These are phyloP conservation scores for Ctena decussata DNA, from an alignment of 2,888 invertebrate species.

Conservation along the genomic window DNA sequence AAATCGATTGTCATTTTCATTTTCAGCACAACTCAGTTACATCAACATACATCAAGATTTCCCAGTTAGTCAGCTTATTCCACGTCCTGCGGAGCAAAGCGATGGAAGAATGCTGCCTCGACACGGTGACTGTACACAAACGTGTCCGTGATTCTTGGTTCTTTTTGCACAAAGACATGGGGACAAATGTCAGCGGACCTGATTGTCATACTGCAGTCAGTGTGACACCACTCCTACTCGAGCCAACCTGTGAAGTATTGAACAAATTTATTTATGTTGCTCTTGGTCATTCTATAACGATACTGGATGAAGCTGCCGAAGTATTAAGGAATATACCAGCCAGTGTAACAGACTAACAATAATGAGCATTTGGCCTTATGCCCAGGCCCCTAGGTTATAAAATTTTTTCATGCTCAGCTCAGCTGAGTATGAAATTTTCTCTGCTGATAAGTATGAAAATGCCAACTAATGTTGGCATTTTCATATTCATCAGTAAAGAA, in stretches of 20 bases:
- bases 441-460: too few species aligned
- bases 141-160: neutral
- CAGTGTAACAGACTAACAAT: too few species aligned
- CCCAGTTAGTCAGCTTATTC: neutral
- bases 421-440: too few species aligned
- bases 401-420: too few species aligned
- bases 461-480: too few species aligned
- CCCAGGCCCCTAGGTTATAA: too few species aligned
- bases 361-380: too few species aligned
- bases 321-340: too few species aligned
- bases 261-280: neutral
- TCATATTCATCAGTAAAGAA: too few species aligned
- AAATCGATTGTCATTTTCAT: too few species aligned
- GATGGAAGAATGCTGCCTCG: neutral
- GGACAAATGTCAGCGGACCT: neutral
- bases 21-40: neutral
- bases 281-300: neutral
- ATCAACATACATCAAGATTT: neutral
- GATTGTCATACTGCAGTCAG: neutral
- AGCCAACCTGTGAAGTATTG: neutral
- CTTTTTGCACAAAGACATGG: neutral
- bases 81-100: neutral
- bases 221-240: neutral
- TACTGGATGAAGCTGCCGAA: neutral
- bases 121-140: neutral